phyloP scores from a whole-genome alignment of 2,888 invertebrate species.

The Pimpla rufipes region DNA sequence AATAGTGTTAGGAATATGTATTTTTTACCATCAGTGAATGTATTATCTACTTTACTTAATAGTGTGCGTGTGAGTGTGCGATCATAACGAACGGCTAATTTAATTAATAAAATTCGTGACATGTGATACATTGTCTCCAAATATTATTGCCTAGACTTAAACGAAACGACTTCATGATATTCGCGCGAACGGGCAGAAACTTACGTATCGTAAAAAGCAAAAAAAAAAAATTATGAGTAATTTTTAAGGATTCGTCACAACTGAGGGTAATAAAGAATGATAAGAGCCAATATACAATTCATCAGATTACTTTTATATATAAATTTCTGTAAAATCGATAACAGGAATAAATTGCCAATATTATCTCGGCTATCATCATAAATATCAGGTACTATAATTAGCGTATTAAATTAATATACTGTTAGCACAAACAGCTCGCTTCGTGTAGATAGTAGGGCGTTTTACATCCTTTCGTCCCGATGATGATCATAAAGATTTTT shows the following conservation, averaged over 20 bases:
- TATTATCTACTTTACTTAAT: slow-evolving; percentile 73
- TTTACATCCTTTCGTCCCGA: slow-evolving; percentile 5
- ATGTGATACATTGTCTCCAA: slow-evolving; percentile 11
- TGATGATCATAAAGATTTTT: slow-evolving; percentile 19
- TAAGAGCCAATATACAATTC: background rate
- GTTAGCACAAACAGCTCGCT: slow-evolving; percentile 2
- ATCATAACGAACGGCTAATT: slow-evolving; percentile 75
- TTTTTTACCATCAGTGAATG: slow-evolving; percentile 75
- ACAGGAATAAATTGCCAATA: slow-evolving; percentile 66
- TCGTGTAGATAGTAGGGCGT: slow-evolving; percentile 20
- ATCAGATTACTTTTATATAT: slow-evolving; percentile 64
- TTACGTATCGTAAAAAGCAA: too few relatives aligned
- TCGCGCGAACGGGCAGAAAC: too few relatives aligned
- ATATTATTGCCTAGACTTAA: background rate
- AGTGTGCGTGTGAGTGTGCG: slow-evolving; percentile 75
- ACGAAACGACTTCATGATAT: too few relatives aligned
- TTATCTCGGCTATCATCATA: slow-evolving; percentile 44
- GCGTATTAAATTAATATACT: slow-evolving; percentile 49
- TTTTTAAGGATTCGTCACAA: background rate
- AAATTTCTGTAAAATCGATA: slow-evolving; percentile 66
- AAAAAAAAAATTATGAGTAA: too few relatives aligned
- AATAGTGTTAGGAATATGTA: slow-evolving; percentile 74
- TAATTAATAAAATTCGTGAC: slow-evolving; percentile 74
- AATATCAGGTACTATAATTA: slow-evolving; percentile 59
- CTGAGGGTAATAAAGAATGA: background rate